phyloP scores from a whole-genome alignment of 2,113 vertebrate genomes.

The Entosphenus tridentatus region DNA sequence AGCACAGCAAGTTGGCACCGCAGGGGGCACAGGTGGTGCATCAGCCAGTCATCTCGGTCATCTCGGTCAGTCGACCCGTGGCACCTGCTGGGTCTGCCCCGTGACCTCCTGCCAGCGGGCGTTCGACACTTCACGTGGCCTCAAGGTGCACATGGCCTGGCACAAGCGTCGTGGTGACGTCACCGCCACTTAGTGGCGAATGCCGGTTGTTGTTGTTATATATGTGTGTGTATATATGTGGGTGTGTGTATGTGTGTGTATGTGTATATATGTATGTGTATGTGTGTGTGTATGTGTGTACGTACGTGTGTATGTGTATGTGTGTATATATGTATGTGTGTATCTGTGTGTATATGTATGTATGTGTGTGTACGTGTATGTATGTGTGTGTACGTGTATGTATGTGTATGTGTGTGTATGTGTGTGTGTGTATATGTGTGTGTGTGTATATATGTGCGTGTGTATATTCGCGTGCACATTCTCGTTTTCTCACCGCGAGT shows the following conservation, averaged over 20 bases:
- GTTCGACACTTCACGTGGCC: not conserved
- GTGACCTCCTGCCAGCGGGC: not conserved
- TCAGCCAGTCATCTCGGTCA: not conserved
- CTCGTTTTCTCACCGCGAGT: no score
- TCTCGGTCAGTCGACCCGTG: not conserved
- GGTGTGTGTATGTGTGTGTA: not conserved
- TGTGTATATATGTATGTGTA: not conserved
- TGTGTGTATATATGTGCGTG: no score
- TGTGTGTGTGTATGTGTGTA: not conserved
- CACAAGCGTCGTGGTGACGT: not conserved
- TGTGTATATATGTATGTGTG: not conserved
- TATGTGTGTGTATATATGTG: not conserved
- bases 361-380: not conserved
- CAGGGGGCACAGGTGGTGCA: not conserved
- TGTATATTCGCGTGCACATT: no score
- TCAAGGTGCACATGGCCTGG: not conserved
- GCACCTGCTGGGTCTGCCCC: not conserved
- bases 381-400: no score
- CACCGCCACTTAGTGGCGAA: not conserved
- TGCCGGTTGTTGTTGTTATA: not conserved
- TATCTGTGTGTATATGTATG: not conserved
- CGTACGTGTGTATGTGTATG: not conserved
- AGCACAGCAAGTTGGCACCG: no score
- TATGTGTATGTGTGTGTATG: no score
- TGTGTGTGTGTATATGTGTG: no score